Base-by-base conservation (phyloP, 2,113 vertebrate species). In the Eretmochelys imbricata region DNA sequence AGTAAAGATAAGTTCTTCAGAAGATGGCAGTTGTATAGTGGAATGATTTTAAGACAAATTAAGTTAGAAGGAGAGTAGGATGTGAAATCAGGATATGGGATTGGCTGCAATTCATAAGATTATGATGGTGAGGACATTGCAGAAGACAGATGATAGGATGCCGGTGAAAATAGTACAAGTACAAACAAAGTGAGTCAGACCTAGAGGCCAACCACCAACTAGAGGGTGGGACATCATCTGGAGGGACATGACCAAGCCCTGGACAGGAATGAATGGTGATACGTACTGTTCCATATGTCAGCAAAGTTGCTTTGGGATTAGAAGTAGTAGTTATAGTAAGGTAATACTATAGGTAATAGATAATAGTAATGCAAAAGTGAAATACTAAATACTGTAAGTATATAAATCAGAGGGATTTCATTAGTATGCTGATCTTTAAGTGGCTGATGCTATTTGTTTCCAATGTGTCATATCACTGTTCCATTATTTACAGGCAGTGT, bases 401-500 rank as follows among this genome's bases (percentile, higher is more conserved):
- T 65, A 49, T 38, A 51, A 55, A 27, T 53, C 22, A 12, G 24
- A 54, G 22, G 5, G 76, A 78, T 31, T 38, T 49, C 55, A 78
- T 62, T 20, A 22, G 9, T 49, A n/a, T 89, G 42, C 51, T 91
- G 55, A 31, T 10, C 20, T 84, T 62, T 2, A 53, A 57, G 16
- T 57, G 81, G 4, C n/a, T 87, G 90, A 0, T 0, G 89, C 89
- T 84, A 38, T 80, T 55, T 82, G 35, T 81, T 54, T 81, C 42
- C 12, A 57, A 57, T 22, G 11, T 16, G 6, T 84, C 19, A 2
- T 27, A 5, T 54, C n/a, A 35, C n/a, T 69, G n/a, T n/a, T 85
- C 19, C 20, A 4, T n/a, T 62, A 12, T 50, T 75, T 38, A 89
- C 0, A 57, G 14, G 25, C 81, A 25, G 42, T 0, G 1, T 79